These are phyloP conservation scores for Plutomurus gul DNA, from an alignment of 1,140 invertebrate genomes.

Conservation along the genomic window DNA sequence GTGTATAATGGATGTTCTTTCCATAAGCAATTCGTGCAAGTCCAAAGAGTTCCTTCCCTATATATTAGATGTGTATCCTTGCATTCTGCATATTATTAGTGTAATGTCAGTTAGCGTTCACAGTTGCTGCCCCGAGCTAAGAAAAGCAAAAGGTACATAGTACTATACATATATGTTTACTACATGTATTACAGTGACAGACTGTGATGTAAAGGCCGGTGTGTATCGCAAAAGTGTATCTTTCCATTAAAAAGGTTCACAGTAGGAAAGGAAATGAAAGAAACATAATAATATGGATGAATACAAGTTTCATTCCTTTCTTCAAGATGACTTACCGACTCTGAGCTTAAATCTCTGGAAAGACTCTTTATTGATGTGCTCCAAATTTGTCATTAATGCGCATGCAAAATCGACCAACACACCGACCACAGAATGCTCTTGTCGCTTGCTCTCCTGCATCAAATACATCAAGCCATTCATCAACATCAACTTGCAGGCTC, in stretches of 20 bases:
- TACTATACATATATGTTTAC: too few species aligned
- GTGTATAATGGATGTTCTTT: too few species aligned
- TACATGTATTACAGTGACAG: too few species aligned
- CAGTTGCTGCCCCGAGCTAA: not conserved
- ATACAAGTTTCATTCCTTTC: not conserved
- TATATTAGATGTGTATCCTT: not conserved
- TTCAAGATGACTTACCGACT: slow-evolving; percentile 71
- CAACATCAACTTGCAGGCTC: not conserved
- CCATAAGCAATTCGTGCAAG: too few species aligned
- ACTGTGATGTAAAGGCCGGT: too few species aligned
- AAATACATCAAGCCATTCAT: slow-evolving; percentile 1
- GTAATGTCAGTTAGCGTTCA: not conserved
- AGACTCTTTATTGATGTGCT: slow-evolving; percentile 94
- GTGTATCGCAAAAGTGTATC: too few species aligned
- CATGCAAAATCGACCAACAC: slow-evolving; percentile 93
- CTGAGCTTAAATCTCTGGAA: slow-evolving; percentile 93
- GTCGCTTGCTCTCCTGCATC: slow-evolving; percentile 69
- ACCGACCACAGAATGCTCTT: slow-evolving; percentile 83
- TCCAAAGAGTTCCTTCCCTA: not conserved
- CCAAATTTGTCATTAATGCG: slow-evolving; percentile 85
- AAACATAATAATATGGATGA: not conserved
- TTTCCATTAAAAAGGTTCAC: not conserved
- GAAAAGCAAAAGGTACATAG: not conserved
- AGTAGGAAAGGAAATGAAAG: not conserved
- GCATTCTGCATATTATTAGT: not conserved